A percentile compares a stretch with the other conserved stretches of the same genome.
Evolutionary conservation across 1,140 invertebrate species (phyloP).

Genomic region (Druon quercuslanigerum): DNA sequence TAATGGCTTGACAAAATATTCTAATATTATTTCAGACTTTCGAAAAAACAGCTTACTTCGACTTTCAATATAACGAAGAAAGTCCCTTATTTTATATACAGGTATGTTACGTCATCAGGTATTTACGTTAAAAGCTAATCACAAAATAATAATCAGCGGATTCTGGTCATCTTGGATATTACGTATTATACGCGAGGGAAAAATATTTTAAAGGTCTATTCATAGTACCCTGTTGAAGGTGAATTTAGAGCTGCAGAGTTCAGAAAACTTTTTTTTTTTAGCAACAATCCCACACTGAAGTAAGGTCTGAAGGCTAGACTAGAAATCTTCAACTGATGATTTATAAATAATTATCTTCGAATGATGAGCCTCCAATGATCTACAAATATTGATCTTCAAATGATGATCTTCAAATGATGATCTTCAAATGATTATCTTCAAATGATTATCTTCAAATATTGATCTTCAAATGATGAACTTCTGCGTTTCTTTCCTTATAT

Average conservation of each 20-base stretch:
- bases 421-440: not conserved
- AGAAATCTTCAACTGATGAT: too few relatives aligned
- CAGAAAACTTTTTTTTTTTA: constrained; percentile 2
- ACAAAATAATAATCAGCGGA: not conserved
- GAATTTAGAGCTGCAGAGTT: constrained; percentile 38
- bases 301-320: too few relatives aligned
- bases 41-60: constrained; percentile 8
- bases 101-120: not conserved
- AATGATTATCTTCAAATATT: not conserved
- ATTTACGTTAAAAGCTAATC: not conserved
- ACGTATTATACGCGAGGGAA: too few relatives aligned
- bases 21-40: constrained; percentile 26
- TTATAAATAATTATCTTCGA: not conserved
- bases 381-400: not conserved
- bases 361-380: not conserved
- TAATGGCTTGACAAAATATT: constrained; percentile 15
- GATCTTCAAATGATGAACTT: not conserved
- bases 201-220: too few relatives aligned
- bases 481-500: too few relatives aligned
- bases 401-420: not conserved
- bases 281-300: too few relatives aligned
- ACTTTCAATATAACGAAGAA: constrained; percentile 10
- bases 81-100: constrained; percentile 4
- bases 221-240: constrained; percentile 34
- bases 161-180: not conserved